These are phyloP conservation scores for Dicrurus megarhynchus DNA, from an alignment of 2,113 vertebrate genomes.

Conservation along the genomic window DNA sequence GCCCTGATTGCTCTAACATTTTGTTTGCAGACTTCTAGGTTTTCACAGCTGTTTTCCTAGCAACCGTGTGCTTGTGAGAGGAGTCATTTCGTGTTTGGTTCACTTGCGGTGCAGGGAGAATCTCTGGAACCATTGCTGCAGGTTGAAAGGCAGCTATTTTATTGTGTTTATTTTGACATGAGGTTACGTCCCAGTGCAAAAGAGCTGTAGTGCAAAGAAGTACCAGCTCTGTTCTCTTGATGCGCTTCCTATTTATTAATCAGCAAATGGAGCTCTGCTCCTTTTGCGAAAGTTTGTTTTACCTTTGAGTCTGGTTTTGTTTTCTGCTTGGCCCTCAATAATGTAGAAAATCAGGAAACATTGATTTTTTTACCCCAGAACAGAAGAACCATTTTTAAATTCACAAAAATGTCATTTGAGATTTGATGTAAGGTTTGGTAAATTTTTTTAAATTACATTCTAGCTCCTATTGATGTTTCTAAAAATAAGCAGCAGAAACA, in stretches of 20 bases:
- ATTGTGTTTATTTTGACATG: neutral
- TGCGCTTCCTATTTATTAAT: neutral
- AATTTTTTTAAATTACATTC: neutral
- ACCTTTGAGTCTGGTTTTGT: neutral
- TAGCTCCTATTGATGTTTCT: neutral
- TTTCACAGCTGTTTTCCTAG: conserved; percentile 58
- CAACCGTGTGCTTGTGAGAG: neutral
- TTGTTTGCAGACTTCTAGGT: conserved; percentile 58
- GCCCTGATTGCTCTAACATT: neutral
- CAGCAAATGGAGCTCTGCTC: neutral
- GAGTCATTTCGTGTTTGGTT: neutral
- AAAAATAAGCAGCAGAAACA: neutral
- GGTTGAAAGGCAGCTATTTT: neutral
- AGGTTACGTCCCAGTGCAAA: neutral
- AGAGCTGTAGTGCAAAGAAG: neutral
- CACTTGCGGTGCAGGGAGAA: neutral
- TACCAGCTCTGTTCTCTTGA: neutral
- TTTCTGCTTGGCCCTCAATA: neutral
- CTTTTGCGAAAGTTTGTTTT: neutral
- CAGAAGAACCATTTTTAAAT: neutral
- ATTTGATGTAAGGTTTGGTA: neutral
- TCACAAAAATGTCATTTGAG: neutral
- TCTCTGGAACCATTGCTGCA: neutral
- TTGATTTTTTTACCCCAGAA: neutral
- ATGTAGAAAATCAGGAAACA: neutral